Base-by-base conservation (phyloP, 2,888 invertebrate genomes). In the Phrixothrix hirtus region DNA sequence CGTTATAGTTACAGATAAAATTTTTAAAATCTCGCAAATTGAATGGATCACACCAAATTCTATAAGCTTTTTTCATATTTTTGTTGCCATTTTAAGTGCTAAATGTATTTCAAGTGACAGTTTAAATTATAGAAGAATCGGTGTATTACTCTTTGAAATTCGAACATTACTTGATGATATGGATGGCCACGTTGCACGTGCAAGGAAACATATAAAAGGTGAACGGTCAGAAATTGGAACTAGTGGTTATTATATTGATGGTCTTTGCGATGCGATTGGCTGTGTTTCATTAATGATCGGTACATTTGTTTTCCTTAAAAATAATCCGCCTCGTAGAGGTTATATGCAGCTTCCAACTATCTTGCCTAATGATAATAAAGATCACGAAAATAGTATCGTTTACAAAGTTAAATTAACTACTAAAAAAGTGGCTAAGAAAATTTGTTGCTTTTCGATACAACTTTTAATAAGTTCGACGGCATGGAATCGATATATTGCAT, bases 131-230 rank as follows among this genome's bases (percentile, higher is more conserved):
- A 79, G 93, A 16, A 80, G 92, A 13, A 59, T 89, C 0, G 92
- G 87, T 0, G 86, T 92, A 0, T 73, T 90, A 1, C 70, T 93
- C 12, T 93, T 91, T 70, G 87, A 91, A 75, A 73, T 92, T 27
- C 80, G 93, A 60, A 89, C 89, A 59, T 91, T 90, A 76, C 73
- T 93, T 41, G 94, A 94, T 66, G 89, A 91, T 66, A 74, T 94
- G 55, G 94, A 94, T 66, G 94, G 94, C 0, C 88, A 90, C 66
- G 88, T 94, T 1, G 92, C 92, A 0, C 82, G 93, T 52, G 84
- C 83, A 15, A 81, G 88, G 45, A 86, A 85, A 65, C 82, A 90
- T 68, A 83, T 89, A 16, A 81, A 83, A 54, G 89, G 90, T 0
- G 89, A 90, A 71, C 79, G 84, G 14, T 89, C 90, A 0, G 88